Evolutionary conservation across 2,888 invertebrate species (phyloP).

Genomic region (Neoaliturus tenellus): DNA sequence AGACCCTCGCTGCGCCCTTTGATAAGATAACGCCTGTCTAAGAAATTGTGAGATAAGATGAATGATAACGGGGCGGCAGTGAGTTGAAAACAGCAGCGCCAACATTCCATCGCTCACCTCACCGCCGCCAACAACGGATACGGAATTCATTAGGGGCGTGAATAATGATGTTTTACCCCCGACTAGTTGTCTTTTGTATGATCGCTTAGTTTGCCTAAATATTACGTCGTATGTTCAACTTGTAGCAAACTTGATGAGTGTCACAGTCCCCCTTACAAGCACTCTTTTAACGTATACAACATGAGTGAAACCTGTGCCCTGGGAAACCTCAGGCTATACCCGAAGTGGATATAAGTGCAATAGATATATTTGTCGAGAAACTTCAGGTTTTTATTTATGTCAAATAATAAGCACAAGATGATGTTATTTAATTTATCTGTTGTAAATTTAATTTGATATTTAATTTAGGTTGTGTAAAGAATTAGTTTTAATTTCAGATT

Average conservation of each 20-base stretch:
- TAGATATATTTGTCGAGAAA: too few relatives aligned
- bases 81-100: slow-evolving; percentile 36
- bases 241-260: not conserved
- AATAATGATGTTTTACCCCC: slow-evolving; percentile 31
- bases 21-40: slow-evolving; percentile 59
- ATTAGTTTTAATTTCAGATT: too few relatives aligned
- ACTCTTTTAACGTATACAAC: too few relatives aligned
- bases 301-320: too few relatives aligned
- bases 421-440: too few relatives aligned
- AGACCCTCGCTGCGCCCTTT: slow-evolving; percentile 42
- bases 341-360: too few relatives aligned
- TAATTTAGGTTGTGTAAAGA: too few relatives aligned
- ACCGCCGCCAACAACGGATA: slow-evolving; percentile 18
- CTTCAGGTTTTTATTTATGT: too few relatives aligned
- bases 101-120: slow-evolving; percentile 48
- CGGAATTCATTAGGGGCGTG: slow-evolving; percentile 43
- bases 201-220: not conserved
- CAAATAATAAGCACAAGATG: too few relatives aligned
- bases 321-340: too few relatives aligned
- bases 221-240: not conserved
- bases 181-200: not conserved
- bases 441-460: too few relatives aligned
- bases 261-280: too few relatives aligned
- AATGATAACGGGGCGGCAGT: slow-evolving; percentile 34
- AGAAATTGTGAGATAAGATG: slow-evolving; percentile 57